Conservation (phyloP, 2,797 vertebrate species). For the Botia almorhae region DNA sequence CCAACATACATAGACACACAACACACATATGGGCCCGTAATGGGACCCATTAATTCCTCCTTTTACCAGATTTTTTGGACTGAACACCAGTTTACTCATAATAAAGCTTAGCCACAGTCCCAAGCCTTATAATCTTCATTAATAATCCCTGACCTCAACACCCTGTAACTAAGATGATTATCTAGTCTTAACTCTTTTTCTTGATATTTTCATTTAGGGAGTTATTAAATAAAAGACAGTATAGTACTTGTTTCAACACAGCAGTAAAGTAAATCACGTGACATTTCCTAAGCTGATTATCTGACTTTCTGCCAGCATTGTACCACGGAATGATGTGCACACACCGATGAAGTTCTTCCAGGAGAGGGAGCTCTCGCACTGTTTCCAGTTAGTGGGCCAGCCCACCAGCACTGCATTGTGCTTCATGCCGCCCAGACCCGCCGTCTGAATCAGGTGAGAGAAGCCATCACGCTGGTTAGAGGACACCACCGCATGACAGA, state of each 20-base stretch:
- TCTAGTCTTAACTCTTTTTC: too few relatives aligned
- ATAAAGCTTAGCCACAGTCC: slow-evolving; percentile 5
- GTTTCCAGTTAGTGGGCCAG: slow-evolving; percentile 88
- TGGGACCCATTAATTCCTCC: background rate
- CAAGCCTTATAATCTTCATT: slow-evolving; percentile 23
- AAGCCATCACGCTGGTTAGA: slow-evolving; percentile 90
- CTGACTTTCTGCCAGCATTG: slow-evolving; percentile 6
- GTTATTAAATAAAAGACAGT: too few relatives aligned
- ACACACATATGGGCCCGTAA: background rate
- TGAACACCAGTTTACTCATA: background rate
- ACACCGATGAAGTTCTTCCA: slow-evolving; percentile 94
- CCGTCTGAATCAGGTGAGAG: slow-evolving; percentile 94
- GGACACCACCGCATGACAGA: slow-evolving; percentile 92
- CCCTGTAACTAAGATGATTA: background rate
- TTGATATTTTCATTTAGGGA: too few relatives aligned
- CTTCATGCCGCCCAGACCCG: slow-evolving; percentile 95
- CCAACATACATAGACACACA: background rate
- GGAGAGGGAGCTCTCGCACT: slow-evolving; percentile 76
- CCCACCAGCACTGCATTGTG: slow-evolving; percentile 95
- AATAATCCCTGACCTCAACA: slow-evolving; percentile 6
- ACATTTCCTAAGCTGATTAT: slow-evolving; percentile 4
- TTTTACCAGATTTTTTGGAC: background rate
- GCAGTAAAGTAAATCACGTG: too few relatives aligned
- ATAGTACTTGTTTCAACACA: too few relatives aligned
- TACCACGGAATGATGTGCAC: slow-evolving; percentile 36